Evolutionary conservation across 2,113 vertebrate species (phyloP).

Genomic region (Bos indicus): DNA sequence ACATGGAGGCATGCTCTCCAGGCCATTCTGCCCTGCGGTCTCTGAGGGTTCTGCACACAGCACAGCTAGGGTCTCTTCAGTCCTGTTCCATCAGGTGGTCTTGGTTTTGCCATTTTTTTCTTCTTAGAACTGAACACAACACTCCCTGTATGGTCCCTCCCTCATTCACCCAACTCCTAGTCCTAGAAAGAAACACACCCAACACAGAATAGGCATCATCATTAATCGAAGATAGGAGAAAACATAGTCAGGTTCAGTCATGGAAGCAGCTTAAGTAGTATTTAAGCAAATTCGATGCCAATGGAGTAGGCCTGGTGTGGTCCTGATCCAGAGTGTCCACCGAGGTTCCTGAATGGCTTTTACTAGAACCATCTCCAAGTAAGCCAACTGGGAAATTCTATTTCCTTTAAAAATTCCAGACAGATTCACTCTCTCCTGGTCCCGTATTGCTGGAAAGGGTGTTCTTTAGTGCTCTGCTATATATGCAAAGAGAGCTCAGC

Average conservation of each 20-base stretch:
- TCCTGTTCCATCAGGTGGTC: not conserved
- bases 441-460: not conserved
- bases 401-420: not conserved
- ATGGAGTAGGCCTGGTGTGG: no score
- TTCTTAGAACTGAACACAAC: not conserved
- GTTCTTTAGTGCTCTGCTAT: not conserved
- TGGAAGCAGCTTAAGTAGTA: not conserved
- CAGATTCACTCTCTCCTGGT: not conserved
- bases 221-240: not conserved
- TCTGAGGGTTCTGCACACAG: fast-evolving
- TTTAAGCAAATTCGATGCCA: no score
- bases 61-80: not conserved
- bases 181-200: not conserved
- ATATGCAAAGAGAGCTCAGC: not conserved
- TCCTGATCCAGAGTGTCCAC: not conserved
- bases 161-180: not conserved
- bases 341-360: not conserved
- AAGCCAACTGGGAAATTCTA: not conserved
- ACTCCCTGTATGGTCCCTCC: not conserved
- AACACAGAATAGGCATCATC: not conserved
- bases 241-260: not conserved
- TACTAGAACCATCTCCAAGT: not conserved
- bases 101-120: not conserved
- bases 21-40: not conserved
- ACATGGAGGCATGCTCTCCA: fast-evolving